Evolutionary conservation across 1,140 invertebrate genomes (phyloP).

Genomic region (Asbolus verrucosus): DNA sequence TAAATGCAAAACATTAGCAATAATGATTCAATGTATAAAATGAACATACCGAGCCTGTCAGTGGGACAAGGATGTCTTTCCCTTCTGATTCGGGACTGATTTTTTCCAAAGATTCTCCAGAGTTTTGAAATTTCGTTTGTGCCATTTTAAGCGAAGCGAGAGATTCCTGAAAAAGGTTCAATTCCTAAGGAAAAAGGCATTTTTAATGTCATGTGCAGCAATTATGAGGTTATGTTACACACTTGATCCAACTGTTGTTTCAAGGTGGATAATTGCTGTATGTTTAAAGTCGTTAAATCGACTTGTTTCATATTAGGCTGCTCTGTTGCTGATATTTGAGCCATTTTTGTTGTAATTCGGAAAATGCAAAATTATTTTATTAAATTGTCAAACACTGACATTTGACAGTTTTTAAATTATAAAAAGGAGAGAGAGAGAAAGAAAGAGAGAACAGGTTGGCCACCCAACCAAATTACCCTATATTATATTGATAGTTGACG

Average conservation of each 20-base stretch:
- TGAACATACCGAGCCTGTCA: conserved; percentile 82
- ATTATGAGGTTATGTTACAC: conserved; percentile 61
- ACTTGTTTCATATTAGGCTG: conserved; percentile 76
- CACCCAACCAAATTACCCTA: too few species aligned
- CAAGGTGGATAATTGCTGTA: conserved; percentile 83
- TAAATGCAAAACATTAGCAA: conserved; percentile 54
- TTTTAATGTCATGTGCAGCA: conserved; percentile 8
- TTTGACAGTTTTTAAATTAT: too few species aligned
- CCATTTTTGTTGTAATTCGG: too few species aligned
- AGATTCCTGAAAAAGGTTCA: conserved; percentile 88
- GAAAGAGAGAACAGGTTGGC: too few species aligned
- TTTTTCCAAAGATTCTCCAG: conserved; percentile 86
- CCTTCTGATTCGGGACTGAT: conserved; percentile 79
- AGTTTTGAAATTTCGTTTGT: conserved; percentile 90
- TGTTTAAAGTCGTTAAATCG: conserved; percentile 80
- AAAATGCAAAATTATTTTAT: too few species aligned
- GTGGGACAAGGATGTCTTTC: conserved; percentile 88
- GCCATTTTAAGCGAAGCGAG: conserved; percentile 89
- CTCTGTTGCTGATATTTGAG: conserved; percentile 70
- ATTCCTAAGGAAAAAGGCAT: conserved; percentile 73
- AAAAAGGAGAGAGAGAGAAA: too few species aligned
- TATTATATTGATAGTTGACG: too few species aligned
- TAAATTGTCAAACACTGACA: too few species aligned
- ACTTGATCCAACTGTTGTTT: conserved; percentile 90
- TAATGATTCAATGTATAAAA: conserved; percentile 63